Base-by-base conservation (phyloP, 2,113 vertebrate genomes). In the Fulmarus glacialis region DNA sequence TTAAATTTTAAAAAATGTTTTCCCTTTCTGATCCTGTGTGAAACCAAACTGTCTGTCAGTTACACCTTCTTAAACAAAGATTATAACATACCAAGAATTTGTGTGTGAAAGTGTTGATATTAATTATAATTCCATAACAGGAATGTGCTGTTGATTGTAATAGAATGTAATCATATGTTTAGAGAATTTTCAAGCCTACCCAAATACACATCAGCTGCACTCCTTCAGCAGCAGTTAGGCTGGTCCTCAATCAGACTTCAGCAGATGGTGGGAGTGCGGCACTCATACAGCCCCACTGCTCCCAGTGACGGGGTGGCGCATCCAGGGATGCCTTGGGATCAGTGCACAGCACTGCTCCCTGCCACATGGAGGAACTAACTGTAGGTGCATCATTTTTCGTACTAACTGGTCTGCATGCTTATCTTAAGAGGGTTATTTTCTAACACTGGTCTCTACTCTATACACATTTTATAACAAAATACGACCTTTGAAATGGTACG, bases 311-410 rank as follows among this genome's bases (percentile, higher is more conserved):
- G 62, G 36, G 8, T 16, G 26, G 19, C 17, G 18, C 53, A 55
- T 47, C 13, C 67, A 48, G 50, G 43, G 40, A 14, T 56, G 80
- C 48, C 43, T 20, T 47, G 36, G 56, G 30, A 20, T 20, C 12
- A 7, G 6, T 29, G 29, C 22, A 38, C 43, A 34, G 30, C 53
- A 2, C 36, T 62, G 53, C 11, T 68, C 48, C 58, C 30, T 60
- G 47, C 21, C 24, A 29, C 8, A 1, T 13, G 22, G 23, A 74
- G 40, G 14, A 67, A n/a, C 29, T 34, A 32, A 47, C 5, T 19
- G 8, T 12, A 13, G 0, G 0, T 22, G n/a, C 8, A 16, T 22
- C 0, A 0, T 21, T 77, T 64, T 66, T 87, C 40, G 13, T 5
- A 0, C 20, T 0, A 0, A 29, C 48, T 16, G 23, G 6, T 58